phyloP scores from a whole-genome alignment of 2,888 invertebrate species.

The Cephalotes varians region DNA sequence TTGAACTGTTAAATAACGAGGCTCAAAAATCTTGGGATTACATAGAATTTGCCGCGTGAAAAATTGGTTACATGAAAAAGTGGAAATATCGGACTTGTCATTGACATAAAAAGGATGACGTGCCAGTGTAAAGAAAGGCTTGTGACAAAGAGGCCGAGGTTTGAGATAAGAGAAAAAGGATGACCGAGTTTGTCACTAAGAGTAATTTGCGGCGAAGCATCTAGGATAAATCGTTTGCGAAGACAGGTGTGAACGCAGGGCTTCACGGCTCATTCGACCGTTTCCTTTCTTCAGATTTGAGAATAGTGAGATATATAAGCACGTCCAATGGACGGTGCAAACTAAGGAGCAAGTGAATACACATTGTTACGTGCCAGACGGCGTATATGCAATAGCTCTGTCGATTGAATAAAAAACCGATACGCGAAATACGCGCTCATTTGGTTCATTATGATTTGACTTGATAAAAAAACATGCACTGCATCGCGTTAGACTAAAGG shows the following conservation, averaged over 20 bases:
- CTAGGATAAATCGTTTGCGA: constrained; percentile 55
- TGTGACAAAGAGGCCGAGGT: neutral
- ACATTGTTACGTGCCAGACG: neutral
- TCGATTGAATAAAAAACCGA: neutral
- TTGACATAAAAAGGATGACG: neutral
- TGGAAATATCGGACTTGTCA: constrained; percentile 20
- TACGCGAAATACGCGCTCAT: neutral
- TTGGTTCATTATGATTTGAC: neutral
- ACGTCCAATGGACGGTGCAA: neutral
- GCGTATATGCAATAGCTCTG: neutral
- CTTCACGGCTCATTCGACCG: constrained; percentile 26
- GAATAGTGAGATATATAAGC: neutral
- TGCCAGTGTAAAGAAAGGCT: neutral
- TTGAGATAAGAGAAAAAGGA: constrained; percentile 23
- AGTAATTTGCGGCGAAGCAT: constrained; percentile 20
- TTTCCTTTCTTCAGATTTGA: constrained; percentile 5
- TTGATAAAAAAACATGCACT: neutral
- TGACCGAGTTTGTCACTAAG: neutral
- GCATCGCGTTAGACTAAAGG: neutral
- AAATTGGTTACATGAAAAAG: neutral
- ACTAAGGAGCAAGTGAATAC: neutral
- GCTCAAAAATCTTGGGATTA: neutral
- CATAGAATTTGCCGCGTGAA: neutral
- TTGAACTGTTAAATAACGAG: neutral
- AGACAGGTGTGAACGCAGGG: constrained; percentile 28